A percentile compares a stretch with the other conserved stretches of the same genome.
These are phyloP conservation scores for Tinea trinotella DNA, from an alignment of 2,888 invertebrate species.

Conservation along the genomic window DNA sequence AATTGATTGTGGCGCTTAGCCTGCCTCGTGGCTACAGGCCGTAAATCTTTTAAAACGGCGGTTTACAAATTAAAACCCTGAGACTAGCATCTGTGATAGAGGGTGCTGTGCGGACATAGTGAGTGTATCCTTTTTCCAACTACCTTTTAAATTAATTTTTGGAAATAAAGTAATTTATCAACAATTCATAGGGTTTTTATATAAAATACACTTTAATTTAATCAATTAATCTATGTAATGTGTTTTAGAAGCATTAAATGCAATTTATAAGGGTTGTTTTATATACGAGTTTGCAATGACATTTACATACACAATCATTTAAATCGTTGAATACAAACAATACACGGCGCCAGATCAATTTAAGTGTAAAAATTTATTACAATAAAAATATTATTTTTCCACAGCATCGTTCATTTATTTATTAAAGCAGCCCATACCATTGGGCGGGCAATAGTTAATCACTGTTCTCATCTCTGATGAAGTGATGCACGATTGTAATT, in stretches of 20 bases:
- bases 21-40: constrained; percentile 38
- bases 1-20: constrained; percentile 51
- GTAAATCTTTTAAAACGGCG: constrained; percentile 55
- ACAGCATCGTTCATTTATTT: constrained; percentile 24
- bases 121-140: neutral
- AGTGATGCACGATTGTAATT: constrained; percentile 65
- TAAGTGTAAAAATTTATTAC: neutral
- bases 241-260: no score
- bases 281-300: no score
- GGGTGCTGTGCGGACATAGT: constrained; percentile 26
- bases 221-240: no score
- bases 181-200: neutral
- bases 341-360: neutral
- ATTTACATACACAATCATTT: no score
- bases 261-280: no score
- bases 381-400: constrained; percentile 29
- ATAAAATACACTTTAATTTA: no score
- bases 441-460: constrained; percentile 37
- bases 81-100: constrained; percentile 45
- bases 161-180: neutral
- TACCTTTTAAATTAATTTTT: neutral
- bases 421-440: constrained; percentile 15
- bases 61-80: constrained; percentile 49
- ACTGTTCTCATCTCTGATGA: constrained; percentile 65
- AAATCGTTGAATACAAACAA: neutral